Base-by-base conservation (phyloP, 35 echinoderm and acorn worm species). In the Stichopus chloronotus region DNA sequence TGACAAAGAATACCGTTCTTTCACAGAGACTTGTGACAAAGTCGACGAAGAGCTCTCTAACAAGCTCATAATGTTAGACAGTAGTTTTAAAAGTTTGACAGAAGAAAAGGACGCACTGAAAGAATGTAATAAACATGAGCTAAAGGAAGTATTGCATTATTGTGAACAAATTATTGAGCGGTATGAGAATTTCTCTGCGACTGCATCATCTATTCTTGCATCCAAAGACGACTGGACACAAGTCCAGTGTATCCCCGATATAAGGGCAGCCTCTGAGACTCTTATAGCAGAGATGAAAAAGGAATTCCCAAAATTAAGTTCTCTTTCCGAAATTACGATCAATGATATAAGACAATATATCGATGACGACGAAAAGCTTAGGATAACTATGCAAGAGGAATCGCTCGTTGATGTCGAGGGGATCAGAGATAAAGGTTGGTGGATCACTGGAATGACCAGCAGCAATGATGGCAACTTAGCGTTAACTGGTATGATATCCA, bases 181-280 rank as follows among this genome's bases (percentile, higher is more conserved):
- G 30, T 43, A 43, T 58, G 82, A 85, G 11, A 57, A 8, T 2
- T 7, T 85, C 4, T 55, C 22, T 12, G 56, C 5, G 0, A 56
- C 53, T 17, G 43, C 82, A 25, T 85, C 6, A 9, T 12, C 9
- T 58, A 55, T 85, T 20, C 82, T 85, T 58, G 43, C 5, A 14
- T 54, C 56, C 4, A 55, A 58, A 0, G 7, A 56, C 53, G 52
- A 83, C 52, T 58, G 52, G 82, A 25, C 82, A n/a, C 30, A 21
- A 4, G 82, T 56, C 7, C 82, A 85, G 82, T 85, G 82, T 56
- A 85, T 85, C 53, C 82, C 82, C 57, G 82, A 85, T 58, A 9
- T 58, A n/a, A 55, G 82, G 7, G 53, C 52, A 85, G 82, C 82
- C 9, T n/a, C 56, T 57, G 53, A 21, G 3, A 54, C n/a, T 58